Base-by-base conservation (phyloP, 2,888 invertebrate species). In the Phaonia tiefii region DNA sequence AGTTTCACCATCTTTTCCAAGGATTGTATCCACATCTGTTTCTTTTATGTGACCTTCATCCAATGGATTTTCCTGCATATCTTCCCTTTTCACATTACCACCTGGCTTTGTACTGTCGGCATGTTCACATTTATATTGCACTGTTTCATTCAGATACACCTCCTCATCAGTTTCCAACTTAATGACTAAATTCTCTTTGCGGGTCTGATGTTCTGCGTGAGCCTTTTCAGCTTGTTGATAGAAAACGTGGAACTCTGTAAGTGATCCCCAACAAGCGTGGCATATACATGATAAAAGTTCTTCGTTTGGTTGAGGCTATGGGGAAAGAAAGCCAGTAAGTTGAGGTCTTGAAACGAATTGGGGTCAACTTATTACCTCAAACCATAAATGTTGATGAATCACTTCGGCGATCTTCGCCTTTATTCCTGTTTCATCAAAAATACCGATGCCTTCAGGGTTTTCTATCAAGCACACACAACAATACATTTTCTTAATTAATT, bases 301-400 rank as follows among this genome's bases (percentile, higher is more conserved):
- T 54, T 77, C 60, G 42, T 71, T 71, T 10, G 60, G 22, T 11
- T 71, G 8, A 4, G 76, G 80, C 80, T 80, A 54, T 37, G 20
- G 63, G 4, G 4, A 20, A 22, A 70, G n/a, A 60, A 51, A 56
- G 10, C 25, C n/a, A 56, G 22, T 8, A 44, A 8, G 44, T 49
- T 37, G 22, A 31, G 44, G 25, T 17, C n/a, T n/a, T 22, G 3
- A 22, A 39, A n/a, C 1, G n/a, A n/a, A 46, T 25, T 15, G n/a
- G 26, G 1, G 15, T 65, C n/a, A 26, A 22, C 15, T 22, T 54
- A 51, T 85, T 17, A 90, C 90, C 87, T 88, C 86, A 80, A 90
- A 90, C 88, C 89, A 90, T 76, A 90, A 90, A 82, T 90, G 89
- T 78, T 89, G 86, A 70, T 86, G 86, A 25, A 90, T 78, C 54